Conservation (phyloP, 1,140 invertebrate genomes). For the Periplaneta americana region DNA sequence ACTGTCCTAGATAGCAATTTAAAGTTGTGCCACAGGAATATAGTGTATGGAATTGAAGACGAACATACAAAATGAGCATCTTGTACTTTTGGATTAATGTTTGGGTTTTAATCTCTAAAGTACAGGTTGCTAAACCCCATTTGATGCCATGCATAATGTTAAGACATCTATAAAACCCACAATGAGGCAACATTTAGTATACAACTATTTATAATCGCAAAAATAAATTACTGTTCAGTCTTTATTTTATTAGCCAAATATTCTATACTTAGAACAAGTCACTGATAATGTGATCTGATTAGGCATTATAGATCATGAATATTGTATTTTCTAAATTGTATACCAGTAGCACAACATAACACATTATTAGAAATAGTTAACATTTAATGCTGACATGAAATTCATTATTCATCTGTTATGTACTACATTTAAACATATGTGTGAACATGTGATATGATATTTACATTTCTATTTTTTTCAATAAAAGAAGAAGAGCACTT, state of each 20-base stretch:
- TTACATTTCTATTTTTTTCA: no score
- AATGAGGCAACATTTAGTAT: background rate
- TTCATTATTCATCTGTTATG: no score
- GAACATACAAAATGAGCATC: background rate
- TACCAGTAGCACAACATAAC: no score
- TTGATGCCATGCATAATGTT: background rate
- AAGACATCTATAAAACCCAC: background rate
- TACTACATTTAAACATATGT: background rate
- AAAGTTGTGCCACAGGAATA: background rate
- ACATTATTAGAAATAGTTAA: no score
- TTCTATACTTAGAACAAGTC: no score
- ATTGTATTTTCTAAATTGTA: no score
- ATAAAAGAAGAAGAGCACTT: no score
- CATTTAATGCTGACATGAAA: no score
- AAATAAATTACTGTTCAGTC: background rate
- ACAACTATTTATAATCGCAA: background rate
- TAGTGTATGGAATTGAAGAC: background rate
- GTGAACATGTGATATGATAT: no score
- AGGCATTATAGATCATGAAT: no score
- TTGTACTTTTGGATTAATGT: background rate
- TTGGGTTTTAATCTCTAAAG: background rate
- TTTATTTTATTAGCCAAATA: no score
- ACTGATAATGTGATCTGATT: no score
- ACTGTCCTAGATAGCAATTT: background rate
- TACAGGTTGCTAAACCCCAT: background rate